phyloP scores from a whole-genome alignment of 2,797 vertebrate genomes.

The Rhynchonycteris naso region DNA sequence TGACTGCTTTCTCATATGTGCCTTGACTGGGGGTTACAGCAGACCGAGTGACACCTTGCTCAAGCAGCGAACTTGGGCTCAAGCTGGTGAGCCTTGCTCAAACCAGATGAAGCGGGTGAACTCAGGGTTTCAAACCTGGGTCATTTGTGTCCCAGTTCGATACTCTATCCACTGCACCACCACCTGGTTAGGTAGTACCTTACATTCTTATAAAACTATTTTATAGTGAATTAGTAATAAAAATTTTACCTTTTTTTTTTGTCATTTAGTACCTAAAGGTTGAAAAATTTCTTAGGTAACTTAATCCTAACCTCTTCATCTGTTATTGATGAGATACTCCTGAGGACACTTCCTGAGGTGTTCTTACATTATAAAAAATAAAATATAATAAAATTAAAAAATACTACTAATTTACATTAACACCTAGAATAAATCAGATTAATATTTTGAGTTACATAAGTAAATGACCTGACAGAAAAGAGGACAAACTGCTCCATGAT shows the following conservation, averaged over 20 bases:
- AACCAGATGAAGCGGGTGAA: too few relatives aligned
- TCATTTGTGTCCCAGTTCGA: too few relatives aligned
- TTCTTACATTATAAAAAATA: slow-evolving; percentile 27
- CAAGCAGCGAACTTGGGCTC: too few relatives aligned
- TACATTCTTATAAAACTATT: background rate
- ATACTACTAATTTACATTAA: slow-evolving; percentile 12
- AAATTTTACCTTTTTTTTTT: background rate
- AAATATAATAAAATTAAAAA: slow-evolving; percentile 1
- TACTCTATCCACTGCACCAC: too few relatives aligned
- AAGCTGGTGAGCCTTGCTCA: too few relatives aligned
- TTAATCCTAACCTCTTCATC: slow-evolving; percentile 62
- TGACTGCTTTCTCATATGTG: too few relatives aligned
- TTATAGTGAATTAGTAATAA: background rate
- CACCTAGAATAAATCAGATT: slow-evolving; percentile 35
- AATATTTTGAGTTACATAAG: background rate
- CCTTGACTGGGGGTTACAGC: too few relatives aligned
- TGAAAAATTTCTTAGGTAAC: slow-evolving; percentile 18
- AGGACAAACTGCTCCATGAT: background rate
- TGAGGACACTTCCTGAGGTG: slow-evolving; percentile 52
- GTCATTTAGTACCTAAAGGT: background rate
- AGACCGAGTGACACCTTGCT: too few relatives aligned
- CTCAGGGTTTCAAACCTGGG: too few relatives aligned
- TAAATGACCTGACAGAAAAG: background rate
- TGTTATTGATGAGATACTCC: slow-evolving; percentile 62
- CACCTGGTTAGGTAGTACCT: too few relatives aligned